Percentiles rank a stretch among this genome's conserved stretches.
phyloP scores from a whole-genome alignment of 2,113 vertebrate species.

The Peromyscus maniculatus region DNA sequence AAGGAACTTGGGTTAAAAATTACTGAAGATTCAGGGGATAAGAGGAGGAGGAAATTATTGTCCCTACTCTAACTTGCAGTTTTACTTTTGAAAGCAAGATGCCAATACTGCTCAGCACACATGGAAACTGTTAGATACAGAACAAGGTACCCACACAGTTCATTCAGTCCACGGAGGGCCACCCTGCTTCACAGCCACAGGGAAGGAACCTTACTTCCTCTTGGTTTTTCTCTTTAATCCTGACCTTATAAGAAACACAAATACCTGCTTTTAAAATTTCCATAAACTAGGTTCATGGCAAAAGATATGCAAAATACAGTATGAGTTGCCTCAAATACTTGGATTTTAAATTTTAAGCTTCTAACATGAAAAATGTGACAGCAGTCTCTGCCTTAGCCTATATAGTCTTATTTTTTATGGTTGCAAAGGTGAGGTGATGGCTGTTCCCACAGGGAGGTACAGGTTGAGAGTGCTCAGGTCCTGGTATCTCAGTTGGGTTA shows the following conservation, averaged over 20 bases:
- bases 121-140: neutral
- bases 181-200: neutral
- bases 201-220: neutral
- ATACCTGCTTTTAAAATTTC: conserved; percentile 33
- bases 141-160: neutral
- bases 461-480: neutral
- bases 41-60: conserved; percentile 1
- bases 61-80: conserved; percentile 12
- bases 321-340: conserved; percentile 26
- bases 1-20: conserved; percentile 12
- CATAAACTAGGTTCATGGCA: conserved; percentile 5
- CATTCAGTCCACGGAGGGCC: neutral
- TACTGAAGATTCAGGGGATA: neutral
- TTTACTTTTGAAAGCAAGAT: conserved; percentile 59
- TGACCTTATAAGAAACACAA: neutral
- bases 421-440: neutral
- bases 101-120: neutral
- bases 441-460: neutral
- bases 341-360: conserved; percentile 6
- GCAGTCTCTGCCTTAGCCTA: neutral
- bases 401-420: conserved; percentile 11
- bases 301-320: neutral
- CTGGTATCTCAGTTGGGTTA: neutral
- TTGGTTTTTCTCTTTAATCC: neutral
- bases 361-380: neutral